phyloP scores from a whole-genome alignment of 2,797 vertebrate genomes.

The Fringilla coelebs region DNA sequence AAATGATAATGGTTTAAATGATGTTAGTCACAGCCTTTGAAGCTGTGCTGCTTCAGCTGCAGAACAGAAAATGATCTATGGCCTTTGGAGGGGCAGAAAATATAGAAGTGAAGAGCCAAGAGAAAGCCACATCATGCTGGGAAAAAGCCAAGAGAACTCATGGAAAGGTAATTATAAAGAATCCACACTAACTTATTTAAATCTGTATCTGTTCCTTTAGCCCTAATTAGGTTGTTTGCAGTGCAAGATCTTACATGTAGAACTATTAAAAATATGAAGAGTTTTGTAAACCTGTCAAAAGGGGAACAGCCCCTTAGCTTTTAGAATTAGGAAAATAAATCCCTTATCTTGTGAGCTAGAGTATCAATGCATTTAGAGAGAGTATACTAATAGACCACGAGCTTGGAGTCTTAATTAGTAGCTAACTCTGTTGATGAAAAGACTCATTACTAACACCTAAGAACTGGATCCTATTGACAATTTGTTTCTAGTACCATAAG shows the following conservation, averaged over 20 bases:
- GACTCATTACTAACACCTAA: background rate
- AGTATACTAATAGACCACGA: background rate
- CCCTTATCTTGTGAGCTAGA: background rate
- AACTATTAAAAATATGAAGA: background rate
- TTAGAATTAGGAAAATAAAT: background rate
- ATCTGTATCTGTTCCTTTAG: background rate
- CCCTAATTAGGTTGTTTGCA: background rate
- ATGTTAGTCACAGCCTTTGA: conserved; percentile 24
- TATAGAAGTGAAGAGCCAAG: background rate
- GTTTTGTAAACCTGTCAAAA: background rate
- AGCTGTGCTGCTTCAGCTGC: background rate
- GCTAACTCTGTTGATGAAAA: background rate
- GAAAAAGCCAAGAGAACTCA: background rate
- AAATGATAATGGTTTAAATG: conserved; percentile 33
- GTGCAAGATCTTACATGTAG: background rate
- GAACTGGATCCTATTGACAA: background rate
- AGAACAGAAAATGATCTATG: background rate
- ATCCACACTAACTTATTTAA: background rate
- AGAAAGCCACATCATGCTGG: background rate
- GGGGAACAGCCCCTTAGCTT: background rate
- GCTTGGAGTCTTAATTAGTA: background rate
- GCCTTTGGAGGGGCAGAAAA: background rate
- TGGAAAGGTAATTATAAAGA: background rate
- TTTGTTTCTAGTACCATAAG: background rate
- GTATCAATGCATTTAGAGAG: background rate